Percentiles rank a stretch among this genome's conserved stretches.
Conservation (phyloP, 2,113 vertebrate species). For the Ophthalmolycus amberensis region DNA sequence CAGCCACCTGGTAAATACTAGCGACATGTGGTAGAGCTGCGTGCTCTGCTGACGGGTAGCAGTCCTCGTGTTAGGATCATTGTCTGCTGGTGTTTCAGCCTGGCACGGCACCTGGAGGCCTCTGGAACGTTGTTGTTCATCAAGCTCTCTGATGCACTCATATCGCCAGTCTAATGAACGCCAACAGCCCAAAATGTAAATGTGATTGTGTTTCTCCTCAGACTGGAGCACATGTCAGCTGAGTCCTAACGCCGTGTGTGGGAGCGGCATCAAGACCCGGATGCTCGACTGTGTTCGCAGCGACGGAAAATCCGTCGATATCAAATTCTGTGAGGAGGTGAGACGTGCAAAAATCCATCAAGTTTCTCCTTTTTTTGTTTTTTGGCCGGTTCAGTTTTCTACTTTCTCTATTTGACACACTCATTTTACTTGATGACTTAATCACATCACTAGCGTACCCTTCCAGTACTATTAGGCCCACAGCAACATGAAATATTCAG, state of each 20-base stretch:
- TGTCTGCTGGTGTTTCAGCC: background rate
- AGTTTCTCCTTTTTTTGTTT: background rate
- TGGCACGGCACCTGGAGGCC: background rate
- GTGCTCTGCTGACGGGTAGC: background rate
- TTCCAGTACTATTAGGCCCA: slow-evolving; percentile 31
- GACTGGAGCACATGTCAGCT: slow-evolving; percentile 99
- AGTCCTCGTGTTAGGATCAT: background rate
- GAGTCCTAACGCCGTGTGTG: slow-evolving; percentile 94
- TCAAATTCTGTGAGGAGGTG: slow-evolving; percentile 95
- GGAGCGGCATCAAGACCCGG: slow-evolving; percentile 93
- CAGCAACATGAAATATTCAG: slow-evolving; percentile 64
- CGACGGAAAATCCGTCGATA: slow-evolving; percentile 94
- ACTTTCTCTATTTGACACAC: slow-evolving; percentile 11
- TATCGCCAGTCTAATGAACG: background rate
- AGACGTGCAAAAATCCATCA: slow-evolving; percentile 48
- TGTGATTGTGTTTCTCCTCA: slow-evolving; percentile 63
- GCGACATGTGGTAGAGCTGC: background rate
- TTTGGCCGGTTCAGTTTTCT: background rate
- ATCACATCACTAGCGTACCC: slow-evolving; percentile 24
- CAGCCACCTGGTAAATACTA: slow-evolving; percentile 1
- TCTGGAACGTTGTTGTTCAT: background rate
- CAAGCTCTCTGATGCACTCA: background rate
- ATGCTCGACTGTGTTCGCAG: slow-evolving; percentile 98
- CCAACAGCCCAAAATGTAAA: background rate
- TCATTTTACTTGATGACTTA: slow-evolving; percentile 34